Evolutionary conservation across 2,113 vertebrate genomes (phyloP), one percentile per base, ranked within the genome.

Genomic region (Phylloscopus whistleri): DNA sequence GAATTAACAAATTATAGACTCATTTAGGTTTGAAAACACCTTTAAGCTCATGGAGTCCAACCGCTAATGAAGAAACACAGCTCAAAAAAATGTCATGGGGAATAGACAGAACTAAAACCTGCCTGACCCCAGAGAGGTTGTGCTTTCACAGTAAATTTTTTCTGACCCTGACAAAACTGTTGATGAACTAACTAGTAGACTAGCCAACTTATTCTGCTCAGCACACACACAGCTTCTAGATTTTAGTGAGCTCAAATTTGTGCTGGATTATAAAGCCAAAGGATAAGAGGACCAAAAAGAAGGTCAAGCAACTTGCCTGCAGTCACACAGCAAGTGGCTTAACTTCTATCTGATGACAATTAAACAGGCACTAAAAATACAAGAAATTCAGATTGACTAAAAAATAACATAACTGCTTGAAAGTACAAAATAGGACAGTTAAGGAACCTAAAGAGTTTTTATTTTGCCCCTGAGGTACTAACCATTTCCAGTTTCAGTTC

Each of bases 301-400:
- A 95, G 95, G 95, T 95, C 86, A 96, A 92, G 76, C 18, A 90
- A 92, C 73, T 87, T 89, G 76, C 92, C 94, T 94, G 85, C 2
- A 4, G 95, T 92, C 90, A 92, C 73, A 82, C 60, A 97, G 76
- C 20, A 5, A 80, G 49, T 75, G 58, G 80, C 83, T 90, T 90
- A 95, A 64, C 37, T 78, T 89, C 92, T 90, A 78, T 84, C 76
- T 89, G 77, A 84, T 75, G 69, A 56, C 0, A 44, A 87, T 87
- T 89, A 95, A 89, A 94, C 4, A 26, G 30, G 23, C 53, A 87
- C 87, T 92, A 69, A 93, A 94, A 66, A 82, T 62, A 75, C 56
- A 87, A 43, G 52, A 95, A 82, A 92, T 84, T 78, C 49, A 75
- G 60, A 58, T 8, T 11, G 13, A 22, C 18, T 88, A n/a, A 72